These are phyloP conservation scores for Polymixis lichenea DNA, from an alignment of 2,888 invertebrate species.

Conservation along the genomic window DNA sequence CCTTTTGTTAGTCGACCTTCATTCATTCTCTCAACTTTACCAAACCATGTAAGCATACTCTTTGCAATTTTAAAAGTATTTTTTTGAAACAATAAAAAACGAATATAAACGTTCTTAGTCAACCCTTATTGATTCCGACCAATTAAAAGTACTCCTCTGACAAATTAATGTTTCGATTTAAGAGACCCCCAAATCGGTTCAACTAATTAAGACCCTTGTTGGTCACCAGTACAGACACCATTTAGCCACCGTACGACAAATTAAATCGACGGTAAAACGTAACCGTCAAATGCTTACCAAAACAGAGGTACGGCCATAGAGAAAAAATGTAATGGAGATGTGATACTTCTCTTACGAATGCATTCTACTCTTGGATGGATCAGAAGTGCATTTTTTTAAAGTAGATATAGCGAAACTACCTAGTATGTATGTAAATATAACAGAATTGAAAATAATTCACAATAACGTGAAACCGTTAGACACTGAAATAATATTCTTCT, in stretches of 20 bases:
- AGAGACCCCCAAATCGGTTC: constrained; percentile 14
- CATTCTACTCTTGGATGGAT: too few species aligned
- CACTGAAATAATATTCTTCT: too few species aligned
- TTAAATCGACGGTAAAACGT: constrained; percentile 35
- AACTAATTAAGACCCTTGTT: constrained; percentile 34
- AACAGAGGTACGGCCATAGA: constrained; percentile 27
- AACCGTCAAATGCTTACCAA: constrained; percentile 33
- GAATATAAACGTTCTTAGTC: background rate
- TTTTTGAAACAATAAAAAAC: background rate
- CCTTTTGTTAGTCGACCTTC: too few species aligned
- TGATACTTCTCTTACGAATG: background rate
- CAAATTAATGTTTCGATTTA: constrained; percentile 28
- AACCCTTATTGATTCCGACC: background rate
- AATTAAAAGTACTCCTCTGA: constrained; percentile 12
- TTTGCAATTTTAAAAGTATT: too few species aligned
- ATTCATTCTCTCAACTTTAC: too few species aligned
- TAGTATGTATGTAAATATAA: too few species aligned
- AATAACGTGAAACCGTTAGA: too few species aligned
- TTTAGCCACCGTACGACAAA: constrained; percentile 30
- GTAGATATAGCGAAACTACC: too few species aligned
- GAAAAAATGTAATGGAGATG: background rate
- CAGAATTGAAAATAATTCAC: too few species aligned
- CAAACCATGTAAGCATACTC: too few species aligned
- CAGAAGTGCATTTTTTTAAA: too few species aligned
- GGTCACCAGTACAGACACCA: background rate